Base-by-base conservation (phyloP, 2,888 invertebrate genomes). In the Mongoloraphidia duomilia region DNA sequence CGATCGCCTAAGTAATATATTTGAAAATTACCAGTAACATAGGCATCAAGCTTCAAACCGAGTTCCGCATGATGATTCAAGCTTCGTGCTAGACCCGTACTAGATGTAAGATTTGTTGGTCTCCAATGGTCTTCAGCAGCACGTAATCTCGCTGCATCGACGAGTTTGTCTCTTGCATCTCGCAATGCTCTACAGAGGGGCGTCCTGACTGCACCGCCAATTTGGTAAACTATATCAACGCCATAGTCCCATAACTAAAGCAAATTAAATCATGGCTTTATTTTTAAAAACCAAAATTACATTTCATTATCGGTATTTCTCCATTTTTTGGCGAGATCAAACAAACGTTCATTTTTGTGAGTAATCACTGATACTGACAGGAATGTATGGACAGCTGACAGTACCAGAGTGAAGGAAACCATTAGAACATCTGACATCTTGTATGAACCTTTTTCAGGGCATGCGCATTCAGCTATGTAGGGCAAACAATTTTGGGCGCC, bases 211-310 rank as follows among this genome's bases (percentile, higher is more conserved):
- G 89, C 78, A 26, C 88, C 86, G 63, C 95, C 90, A 58, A 97
- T 74, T 63, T 91, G 88, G 66, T 93, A 96, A 54, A 86, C 82
- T 50, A 97, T 73, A 70, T 97, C 96, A 58, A 97, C 74, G 2
- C 96, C 96, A 53, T 77, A 71, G 26, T 69, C 70, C 47, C 71
- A 70, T 45, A 80, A 60, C 75, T 77, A 62, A 40, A 61, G 36
- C 10, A 14, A 39, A 9, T 39, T 2, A 37, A 69, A 58, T n/a
- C n/a, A n/a, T n/a, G n/a, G n/a, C n/a, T n/a, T 26, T 3, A 26
- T 6, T 17, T 17, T 26, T 26, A 6, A 26, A 26, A 26, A 26
- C 26, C 26, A 26, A 26, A 26, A 26, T 26, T 26, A 26, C 26
- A 26, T 26, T 26, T 26, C 26, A 6, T 26, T 26, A 26, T 26